Evolutionary conservation across 23 tunicate species (phyloP), one percentile per base, ranked within the genome.

Genomic region (Diplosoma virens): DNA sequence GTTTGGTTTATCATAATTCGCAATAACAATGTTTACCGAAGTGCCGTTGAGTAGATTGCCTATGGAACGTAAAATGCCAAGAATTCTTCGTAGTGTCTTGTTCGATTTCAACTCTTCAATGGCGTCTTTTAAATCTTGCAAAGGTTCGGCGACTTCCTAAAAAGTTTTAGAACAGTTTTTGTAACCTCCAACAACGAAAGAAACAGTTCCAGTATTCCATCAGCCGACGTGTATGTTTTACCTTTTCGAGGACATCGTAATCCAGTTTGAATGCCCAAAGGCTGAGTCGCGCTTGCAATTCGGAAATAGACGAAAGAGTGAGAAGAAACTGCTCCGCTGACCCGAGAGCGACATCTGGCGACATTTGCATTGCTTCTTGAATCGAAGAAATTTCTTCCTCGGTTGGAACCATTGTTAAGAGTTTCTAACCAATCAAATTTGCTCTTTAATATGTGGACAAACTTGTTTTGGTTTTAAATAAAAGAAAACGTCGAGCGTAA

Each of bases 251-350:
- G 17, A 64, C 32, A 18, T 92, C 97, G 59, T 92, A 95, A 65
- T 95, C 99, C 1, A 95, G 69, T 48, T 89, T 89, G 74, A 95
- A 95, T 1, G 96, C 83, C 99, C 99, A 95, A 36, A 95, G 60
- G n/a, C 74, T 87, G 3, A 95, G 58, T 34, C 99, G 70, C 0
- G 99, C 96, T 72, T 86, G 78, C 17, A 95, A 71, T 36, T 89
- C 99, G n/a, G 97, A 81, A 16, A 95, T 89, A 14, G 99, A 95
- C 0, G 91, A 79, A 17, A 95, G 67, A 24, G 99, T 95, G 4
- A 81, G 46, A 2, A 95, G 85, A 77, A 95, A 95, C 59, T 95
- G 96, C 61, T 95, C 99, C 25, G 99, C 99, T 29, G 87, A 81
- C 25, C 97, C 99, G 32, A 95, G 96, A 0, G 99, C 95, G 67